Evolutionary conservation across 2,797 vertebrate species (phyloP).

Genomic region (Neopelma chrysocephalum): DNA sequence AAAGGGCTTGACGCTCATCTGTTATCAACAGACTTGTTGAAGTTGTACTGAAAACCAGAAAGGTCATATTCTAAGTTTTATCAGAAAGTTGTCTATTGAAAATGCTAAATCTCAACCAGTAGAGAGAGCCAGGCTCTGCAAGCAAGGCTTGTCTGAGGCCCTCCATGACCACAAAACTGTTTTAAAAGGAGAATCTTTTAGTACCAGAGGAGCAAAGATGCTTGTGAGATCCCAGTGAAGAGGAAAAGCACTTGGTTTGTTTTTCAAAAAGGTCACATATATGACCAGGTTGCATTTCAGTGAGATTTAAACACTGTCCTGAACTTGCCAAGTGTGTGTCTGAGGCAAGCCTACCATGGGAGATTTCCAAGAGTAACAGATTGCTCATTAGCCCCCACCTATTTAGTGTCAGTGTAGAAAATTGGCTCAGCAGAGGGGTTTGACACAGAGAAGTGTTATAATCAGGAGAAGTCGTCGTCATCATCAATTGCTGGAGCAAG

Average conservation of each 20-base stretch:
- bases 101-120: background rate
- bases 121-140: background rate
- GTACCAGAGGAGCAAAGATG: background rate
- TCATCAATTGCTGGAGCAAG: background rate
- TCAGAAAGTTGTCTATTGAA: background rate
- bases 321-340: background rate
- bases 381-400: background rate
- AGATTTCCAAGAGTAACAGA: background rate
- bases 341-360: background rate
- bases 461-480: background rate
- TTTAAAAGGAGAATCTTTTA: background rate
- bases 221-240: background rate
- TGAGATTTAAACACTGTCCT: background rate
- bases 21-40: background rate
- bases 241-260: background rate
- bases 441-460: background rate
- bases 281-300: background rate
- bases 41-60: background rate
- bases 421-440: background rate
- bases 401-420: background rate
- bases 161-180: background rate
- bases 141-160: background rate
- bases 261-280: background rate
- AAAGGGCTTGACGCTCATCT: background rate
- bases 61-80: background rate